phyloP scores from a whole-genome alignment of 2,888 invertebrate species.

The Mimachlamys varia region DNA sequence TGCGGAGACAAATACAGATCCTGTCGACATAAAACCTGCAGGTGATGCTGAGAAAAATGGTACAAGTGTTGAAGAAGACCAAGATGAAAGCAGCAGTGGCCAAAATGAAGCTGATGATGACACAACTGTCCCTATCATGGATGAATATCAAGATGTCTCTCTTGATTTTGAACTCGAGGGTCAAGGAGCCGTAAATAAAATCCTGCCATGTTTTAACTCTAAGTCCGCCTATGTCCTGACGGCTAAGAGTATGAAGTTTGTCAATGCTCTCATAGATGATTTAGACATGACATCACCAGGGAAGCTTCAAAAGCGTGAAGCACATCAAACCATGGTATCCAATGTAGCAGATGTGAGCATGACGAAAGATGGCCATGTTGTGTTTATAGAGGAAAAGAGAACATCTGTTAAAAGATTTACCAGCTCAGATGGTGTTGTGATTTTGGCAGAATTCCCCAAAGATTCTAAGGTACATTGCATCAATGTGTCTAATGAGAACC shows the following conservation, averaged over 20 bases:
- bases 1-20: not conserved
- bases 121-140: not conserved
- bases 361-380: not conserved
- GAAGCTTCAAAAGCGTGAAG: not conserved
- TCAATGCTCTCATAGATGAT: not conserved
- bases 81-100: not conserved
- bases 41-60: not conserved
- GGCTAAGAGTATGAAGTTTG: not conserved
- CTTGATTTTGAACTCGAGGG: not conserved
- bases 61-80: not conserved
- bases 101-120: not conserved
- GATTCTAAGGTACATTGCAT: not conserved
- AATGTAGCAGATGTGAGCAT: not conserved
- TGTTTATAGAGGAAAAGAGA: slow-evolving; percentile 14
- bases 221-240: not conserved
- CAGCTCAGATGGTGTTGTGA: not conserved
- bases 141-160: not conserved
- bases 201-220: not conserved
- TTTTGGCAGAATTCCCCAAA: not conserved
- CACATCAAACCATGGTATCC: not conserved
- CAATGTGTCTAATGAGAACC: not conserved
- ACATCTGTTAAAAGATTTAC: not conserved
- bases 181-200: not conserved
- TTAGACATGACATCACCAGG: not conserved
- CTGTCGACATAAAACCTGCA: not conserved